These are phyloP conservation scores for Pyrgilauda ruficollis DNA, from an alignment of 2,113 vertebrate genomes.

Conservation along the genomic window DNA sequence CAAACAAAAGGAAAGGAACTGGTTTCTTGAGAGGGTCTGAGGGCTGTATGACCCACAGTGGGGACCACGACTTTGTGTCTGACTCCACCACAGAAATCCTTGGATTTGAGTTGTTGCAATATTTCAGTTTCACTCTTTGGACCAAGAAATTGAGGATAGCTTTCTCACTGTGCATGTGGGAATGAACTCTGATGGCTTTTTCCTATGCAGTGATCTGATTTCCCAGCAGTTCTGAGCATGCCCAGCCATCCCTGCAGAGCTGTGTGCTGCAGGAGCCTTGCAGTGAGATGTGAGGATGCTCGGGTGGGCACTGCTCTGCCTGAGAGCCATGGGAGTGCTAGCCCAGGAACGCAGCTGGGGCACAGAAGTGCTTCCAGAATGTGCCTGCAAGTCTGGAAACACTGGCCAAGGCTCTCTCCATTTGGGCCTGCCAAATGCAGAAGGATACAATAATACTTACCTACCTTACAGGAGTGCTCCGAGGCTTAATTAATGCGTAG, in stretches of 20 bases:
- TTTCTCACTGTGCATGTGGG: background rate
- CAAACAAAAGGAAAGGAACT: background rate
- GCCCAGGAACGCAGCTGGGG: background rate
- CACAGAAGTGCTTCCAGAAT: background rate
- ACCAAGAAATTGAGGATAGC: background rate
- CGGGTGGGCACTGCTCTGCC: background rate
- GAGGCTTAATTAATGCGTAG: conserved; percentile 50
- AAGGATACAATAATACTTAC: conserved; percentile 9
- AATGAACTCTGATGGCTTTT: background rate
- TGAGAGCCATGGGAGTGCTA: background rate
- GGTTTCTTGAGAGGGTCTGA: background rate
- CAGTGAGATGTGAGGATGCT: background rate
- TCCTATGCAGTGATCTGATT: background rate
- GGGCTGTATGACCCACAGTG: background rate
- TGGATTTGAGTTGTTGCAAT: background rate
- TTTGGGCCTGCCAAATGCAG: background rate
- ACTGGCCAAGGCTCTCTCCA: background rate
- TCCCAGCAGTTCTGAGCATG: background rate
- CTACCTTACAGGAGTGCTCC: conserved; percentile 28
- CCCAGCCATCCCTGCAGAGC: background rate
- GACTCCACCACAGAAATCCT: background rate
- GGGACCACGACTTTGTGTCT: background rate
- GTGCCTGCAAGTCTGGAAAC: background rate
- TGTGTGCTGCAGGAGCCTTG: background rate
- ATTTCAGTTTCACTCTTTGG: background rate